These are phyloP conservation scores for Callospermophilus lateralis DNA, from an alignment of 2,113 vertebrate genomes.

Conservation along the genomic window DNA sequence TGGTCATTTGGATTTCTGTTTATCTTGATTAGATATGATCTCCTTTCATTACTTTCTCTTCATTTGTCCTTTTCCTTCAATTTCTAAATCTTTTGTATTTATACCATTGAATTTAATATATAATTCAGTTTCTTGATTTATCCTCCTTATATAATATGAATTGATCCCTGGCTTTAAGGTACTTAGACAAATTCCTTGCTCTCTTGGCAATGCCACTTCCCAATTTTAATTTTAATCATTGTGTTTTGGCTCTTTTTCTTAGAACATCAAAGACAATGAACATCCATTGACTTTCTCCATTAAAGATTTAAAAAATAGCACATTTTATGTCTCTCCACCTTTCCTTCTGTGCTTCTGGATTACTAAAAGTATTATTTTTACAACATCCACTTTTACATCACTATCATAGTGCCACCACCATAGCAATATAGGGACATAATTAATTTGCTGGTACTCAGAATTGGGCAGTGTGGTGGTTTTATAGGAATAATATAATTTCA, in stretches of 20 bases:
- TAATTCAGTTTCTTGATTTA: not conserved
- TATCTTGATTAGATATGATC: not conserved
- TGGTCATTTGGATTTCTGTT: not conserved
- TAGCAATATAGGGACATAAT: too few relatives aligned
- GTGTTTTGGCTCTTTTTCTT: not conserved
- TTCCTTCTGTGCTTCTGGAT: not conserved
- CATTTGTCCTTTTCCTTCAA: not conserved
- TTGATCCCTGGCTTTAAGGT: not conserved
- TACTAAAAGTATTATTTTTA: not conserved
- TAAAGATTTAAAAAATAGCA: not conserved
- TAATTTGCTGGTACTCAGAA: not conserved
- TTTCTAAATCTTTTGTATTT: not conserved
- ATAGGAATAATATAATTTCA: not conserved
- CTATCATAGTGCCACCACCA: not conserved
- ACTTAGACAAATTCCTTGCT: not conserved
- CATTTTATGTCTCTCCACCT: not conserved
- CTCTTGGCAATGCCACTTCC: not conserved
- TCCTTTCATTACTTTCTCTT: not conserved
- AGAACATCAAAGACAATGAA: not conserved
- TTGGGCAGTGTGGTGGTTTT: not conserved
- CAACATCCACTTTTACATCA: not conserved
- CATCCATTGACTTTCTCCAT: not conserved
- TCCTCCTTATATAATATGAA: not conserved
- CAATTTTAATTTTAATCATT: not conserved
- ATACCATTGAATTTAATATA: not conserved